Conservation (phyloP, 1,140 invertebrate species). For the Eriosoma lanigerum region DNA sequence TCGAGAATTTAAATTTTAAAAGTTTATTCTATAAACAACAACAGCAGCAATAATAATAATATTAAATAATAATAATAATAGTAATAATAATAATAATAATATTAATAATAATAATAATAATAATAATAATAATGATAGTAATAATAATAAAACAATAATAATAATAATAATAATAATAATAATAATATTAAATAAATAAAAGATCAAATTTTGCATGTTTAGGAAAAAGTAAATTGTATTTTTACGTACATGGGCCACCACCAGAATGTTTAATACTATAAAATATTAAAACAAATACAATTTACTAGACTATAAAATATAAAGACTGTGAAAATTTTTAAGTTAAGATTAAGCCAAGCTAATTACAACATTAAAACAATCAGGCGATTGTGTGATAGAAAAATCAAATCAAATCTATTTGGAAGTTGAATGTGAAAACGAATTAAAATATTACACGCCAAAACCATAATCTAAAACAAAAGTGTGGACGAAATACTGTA, state of each 20-base stretch:
- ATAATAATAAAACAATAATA: conserved; percentile 20
- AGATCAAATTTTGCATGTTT: background rate
- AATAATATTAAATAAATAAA: background rate
- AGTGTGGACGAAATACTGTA: conserved; percentile 19
- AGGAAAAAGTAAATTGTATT: conserved; percentile 29
- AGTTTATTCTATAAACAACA: conserved; percentile 22
- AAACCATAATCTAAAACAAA: conserved; percentile 42
- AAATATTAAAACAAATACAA: conserved; percentile 38
- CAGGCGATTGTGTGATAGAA: conserved; percentile 24
- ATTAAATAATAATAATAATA: background rate
- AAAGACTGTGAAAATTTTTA: background rate
- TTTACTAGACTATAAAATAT: background rate
- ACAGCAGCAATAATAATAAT: background rate
- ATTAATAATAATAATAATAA: background rate
- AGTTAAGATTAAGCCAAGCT: conserved; percentile 48
- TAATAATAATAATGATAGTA: background rate
- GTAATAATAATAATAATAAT: background rate
- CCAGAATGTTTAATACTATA: conserved; percentile 38
- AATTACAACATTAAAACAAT: conserved; percentile 45
- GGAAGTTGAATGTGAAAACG: conserved; percentile 44
- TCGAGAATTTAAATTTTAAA: background rate
- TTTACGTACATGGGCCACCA: conserved; percentile 40
- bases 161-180: background rate
- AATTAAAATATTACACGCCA: conserved; percentile 49
- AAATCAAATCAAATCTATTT: conserved; percentile 24